Evolutionary conservation across 2,797 vertebrate species (phyloP), one percentile per base, ranked within the genome.

Genomic region (Schizopygopsis pylzovi): DNA sequence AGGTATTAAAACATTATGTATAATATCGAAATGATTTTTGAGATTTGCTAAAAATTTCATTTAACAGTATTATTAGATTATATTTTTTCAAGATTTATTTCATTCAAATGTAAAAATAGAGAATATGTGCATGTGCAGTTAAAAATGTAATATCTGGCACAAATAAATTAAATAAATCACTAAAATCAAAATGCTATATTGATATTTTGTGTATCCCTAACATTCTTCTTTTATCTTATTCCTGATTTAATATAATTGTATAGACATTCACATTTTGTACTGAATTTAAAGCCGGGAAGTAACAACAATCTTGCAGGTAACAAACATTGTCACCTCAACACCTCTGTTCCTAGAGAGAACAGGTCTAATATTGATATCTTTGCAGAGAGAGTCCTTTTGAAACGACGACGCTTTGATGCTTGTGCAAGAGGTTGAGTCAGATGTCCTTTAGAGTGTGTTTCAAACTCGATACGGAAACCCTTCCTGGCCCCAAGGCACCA

Each of bases 361-460:
- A 22, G 28, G 15, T 45, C n/a, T 78, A 68, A 39, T 20, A 84
- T 54, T 52, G 47, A 33, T 76, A 37, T 67, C 45, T 67, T 65
- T 18, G 25, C 18, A 37, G 61, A 33, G 25, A 65, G 45, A 84
- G 73, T 54, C 9, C 28, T 84, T 78, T 84, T 77, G 47, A 78
- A 84, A 56, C 2, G 0, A 28, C 0, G 4, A 33, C 5, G 37
- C 59, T 41, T 39, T 67, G 22, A 52, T 77, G 73, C 61, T 43
- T 78, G 63, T 71, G 16, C n/a, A 10, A 56, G 73, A 56, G 11
- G 63, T 68, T 84, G 15, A 70, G 39, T 70, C 65, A 71, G 65
- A 85, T 9, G 25, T 78, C 65, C 65, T 79, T 79, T 85, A 78
- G 39, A 71, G 49, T 78, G 73, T 9, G 11, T 78, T 70, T 52